These are phyloP conservation scores for Palythoa grandis DNA, from an alignment of 92 coral and sea anemone genomes.

Conservation along the genomic window DNA sequence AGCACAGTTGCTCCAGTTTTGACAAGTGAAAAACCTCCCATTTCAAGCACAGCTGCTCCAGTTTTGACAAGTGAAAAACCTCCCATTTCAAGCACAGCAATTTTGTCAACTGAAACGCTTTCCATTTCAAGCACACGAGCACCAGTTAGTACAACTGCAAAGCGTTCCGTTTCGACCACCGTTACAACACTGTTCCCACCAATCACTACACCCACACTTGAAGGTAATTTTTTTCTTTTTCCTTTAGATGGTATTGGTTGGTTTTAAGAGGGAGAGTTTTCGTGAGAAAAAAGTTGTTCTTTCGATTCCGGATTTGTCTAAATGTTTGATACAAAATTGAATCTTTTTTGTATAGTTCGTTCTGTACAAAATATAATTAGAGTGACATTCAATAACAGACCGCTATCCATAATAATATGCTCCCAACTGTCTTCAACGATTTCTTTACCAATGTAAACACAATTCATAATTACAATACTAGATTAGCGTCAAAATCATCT, in stretches of 20 bases:
- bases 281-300: neutral
- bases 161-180: neutral
- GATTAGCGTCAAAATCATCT: too few relatives aligned
- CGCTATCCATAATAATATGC: too few relatives aligned
- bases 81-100: neutral
- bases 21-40: neutral
- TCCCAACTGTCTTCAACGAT: too few relatives aligned
- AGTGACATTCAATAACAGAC: too few relatives aligned
- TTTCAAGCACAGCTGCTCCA: neutral
- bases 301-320: too few relatives aligned
- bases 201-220: neutral
- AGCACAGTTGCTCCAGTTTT: neutral
- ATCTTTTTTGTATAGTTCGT: too few relatives aligned
- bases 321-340: too few relatives aligned
- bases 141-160: neutral
- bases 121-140: neutral
- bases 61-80: neutral
- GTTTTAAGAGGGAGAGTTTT: neutral
- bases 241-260: neutral
- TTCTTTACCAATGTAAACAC: too few relatives aligned
- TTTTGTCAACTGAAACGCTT: neutral
- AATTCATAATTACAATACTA: too few relatives aligned
- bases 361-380: too few relatives aligned
- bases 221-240: neutral
- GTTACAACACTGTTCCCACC: neutral